Evolutionary conservation across 2,113 vertebrate species (phyloP).

Genomic region (Gobiocypris rarus): DNA sequence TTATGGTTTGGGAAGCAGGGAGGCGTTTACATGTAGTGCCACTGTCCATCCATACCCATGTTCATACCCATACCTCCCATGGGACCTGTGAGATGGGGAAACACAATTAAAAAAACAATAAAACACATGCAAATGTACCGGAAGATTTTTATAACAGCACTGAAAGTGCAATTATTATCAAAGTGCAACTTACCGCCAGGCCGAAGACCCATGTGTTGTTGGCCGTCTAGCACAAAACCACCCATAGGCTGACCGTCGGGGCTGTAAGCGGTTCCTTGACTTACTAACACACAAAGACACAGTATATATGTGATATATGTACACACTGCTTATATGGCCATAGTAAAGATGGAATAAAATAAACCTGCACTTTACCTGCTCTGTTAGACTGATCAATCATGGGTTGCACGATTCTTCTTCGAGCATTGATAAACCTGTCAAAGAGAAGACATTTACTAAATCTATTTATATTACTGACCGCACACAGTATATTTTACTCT

Average conservation of each 20-base stretch:
- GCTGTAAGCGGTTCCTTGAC: conserved; percentile 95
- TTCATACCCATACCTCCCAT: conserved; percentile 99
- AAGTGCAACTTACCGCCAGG: conserved; percentile 84
- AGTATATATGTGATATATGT: conserved; percentile 31
- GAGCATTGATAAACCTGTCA: conserved; percentile 97
- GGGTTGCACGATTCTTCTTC: conserved; percentile 98
- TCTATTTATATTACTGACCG: neutral
- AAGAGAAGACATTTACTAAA: conserved; percentile 59
- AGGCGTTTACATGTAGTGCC: conserved; percentile 98
- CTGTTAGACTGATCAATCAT: conserved; percentile 99
- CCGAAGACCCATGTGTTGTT: conserved; percentile 98
- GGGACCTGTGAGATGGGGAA: conserved; percentile 82
- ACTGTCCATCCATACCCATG: conserved; percentile 99
- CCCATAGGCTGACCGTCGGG: conserved; percentile 97
- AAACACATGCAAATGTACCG: conserved; percentile 10
- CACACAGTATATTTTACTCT: conserved; percentile 29
- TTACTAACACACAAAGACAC: conserved; percentile 91
- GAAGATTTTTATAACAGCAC: conserved; percentile 5
- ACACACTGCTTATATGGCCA: conserved; percentile 64
- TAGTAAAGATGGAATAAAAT: neutral
- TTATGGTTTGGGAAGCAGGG: conserved; percentile 80
- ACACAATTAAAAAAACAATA: conserved; percentile 53
- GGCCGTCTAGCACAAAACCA: conserved; percentile 95
- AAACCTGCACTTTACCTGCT: conserved; percentile 82
- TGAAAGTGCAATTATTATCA: neutral